A percentile compares a stretch with the other conserved stretches of the same genome.
These are phyloP conservation scores for Yasuhikotakia modesta DNA, from an alignment of 2,797 vertebrate species.

Conservation along the genomic window DNA sequence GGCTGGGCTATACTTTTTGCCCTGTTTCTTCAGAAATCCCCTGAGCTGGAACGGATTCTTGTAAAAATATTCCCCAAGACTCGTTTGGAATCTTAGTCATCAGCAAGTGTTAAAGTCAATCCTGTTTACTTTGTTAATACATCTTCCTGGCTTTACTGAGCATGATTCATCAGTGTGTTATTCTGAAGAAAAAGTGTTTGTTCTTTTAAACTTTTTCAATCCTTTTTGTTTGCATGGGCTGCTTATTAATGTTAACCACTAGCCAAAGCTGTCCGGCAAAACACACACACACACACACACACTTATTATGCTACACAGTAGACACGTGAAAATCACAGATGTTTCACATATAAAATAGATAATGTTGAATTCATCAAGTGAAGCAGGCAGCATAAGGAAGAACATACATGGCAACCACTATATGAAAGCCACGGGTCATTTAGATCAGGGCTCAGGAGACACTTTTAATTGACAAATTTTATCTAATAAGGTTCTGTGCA, in stretches of 20 bases:
- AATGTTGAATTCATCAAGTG: conserved; percentile 5
- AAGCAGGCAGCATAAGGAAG: conserved; percentile 1
- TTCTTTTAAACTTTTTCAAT: not conserved
- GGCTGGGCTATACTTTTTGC: conserved; percentile 18
- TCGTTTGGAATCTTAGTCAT: conserved; percentile 29
- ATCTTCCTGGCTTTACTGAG: not conserved
- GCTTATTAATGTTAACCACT: not conserved
- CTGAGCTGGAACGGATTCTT: conserved; percentile 14
- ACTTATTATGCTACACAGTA: conserved; percentile 48
- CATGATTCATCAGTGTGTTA: conserved; percentile 3
- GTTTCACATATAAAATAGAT: conserved; percentile 26
- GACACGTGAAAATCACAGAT: not conserved
- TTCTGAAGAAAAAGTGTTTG: not conserved
- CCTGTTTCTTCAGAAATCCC: conserved; percentile 29
- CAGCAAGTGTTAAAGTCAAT: not conserved
- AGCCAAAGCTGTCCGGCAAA: not conserved
- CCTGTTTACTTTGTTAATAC: not conserved
- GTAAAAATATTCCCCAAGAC: conserved; percentile 23
- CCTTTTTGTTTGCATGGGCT: not conserved
- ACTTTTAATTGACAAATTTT: conserved; percentile 54
- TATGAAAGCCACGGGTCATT: conserved; percentile 45
- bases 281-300: conserved; percentile 24
- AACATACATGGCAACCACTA: conserved; percentile 22
- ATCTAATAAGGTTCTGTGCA: conserved; percentile 49
- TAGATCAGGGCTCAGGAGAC: conserved; percentile 34